Percentiles rank a stretch among this genome's conserved stretches.
Conservation (phyloP, 1,140 invertebrate species). For the Formica exsecta region DNA sequence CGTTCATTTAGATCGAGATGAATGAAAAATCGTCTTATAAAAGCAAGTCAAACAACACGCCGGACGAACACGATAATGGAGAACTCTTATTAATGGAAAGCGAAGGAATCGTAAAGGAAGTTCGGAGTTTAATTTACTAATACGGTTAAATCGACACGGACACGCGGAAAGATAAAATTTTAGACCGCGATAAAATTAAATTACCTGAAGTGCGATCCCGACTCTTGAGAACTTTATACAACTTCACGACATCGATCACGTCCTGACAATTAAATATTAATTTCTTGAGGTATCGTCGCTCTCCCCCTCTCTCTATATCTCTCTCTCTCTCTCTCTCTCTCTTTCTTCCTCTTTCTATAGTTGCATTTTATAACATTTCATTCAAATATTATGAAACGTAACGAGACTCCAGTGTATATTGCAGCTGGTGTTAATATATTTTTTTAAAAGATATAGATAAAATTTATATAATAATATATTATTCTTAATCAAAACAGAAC, state of each 20-base stretch:
- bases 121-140: constrained; percentile 52
- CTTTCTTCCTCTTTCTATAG: neutral
- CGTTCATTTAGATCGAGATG: neutral
- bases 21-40: neutral
- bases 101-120: constrained; percentile 47
- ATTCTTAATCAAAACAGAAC: neutral
- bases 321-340: no score
- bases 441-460: neutral
- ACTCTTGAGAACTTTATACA: constrained; percentile 40
- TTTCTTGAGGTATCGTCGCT: constrained; percentile 19
- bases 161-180: constrained; percentile 51
- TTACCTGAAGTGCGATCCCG: constrained; percentile 7
- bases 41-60: neutral
- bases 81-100: constrained; percentile 12
- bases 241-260: constrained; percentile 59
- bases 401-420: neutral
- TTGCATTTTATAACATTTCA: neutral
- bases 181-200: constrained; percentile 58
- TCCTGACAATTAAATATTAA: constrained; percentile 57
- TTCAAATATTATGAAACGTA: neutral
- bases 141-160: constrained; percentile 54
- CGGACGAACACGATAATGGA: constrained; percentile 1
- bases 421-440: neutral
- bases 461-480: neutral
- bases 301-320: neutral